These are phyloP conservation scores for Eucriotettix oculatus DNA, from an alignment of 2,888 invertebrate species.

Conservation along the genomic window DNA sequence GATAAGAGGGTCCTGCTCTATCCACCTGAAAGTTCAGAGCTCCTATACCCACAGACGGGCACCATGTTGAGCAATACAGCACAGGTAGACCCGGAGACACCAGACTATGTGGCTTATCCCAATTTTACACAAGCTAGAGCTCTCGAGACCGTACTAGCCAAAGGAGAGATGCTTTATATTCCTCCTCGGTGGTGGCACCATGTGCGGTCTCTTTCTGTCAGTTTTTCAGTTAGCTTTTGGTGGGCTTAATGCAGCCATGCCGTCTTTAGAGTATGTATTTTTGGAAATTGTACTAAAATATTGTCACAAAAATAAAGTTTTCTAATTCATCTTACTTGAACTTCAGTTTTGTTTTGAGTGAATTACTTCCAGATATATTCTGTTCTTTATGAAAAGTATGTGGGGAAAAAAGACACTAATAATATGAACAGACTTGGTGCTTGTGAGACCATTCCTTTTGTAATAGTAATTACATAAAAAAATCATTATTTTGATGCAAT, in stretches of 20 bases:
- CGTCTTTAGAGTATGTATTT: too few species aligned
- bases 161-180: constrained; percentile 85
- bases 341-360: too few species aligned
- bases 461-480: too few species aligned
- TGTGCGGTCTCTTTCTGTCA: constrained; percentile 69
- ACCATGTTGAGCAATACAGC: constrained; percentile 77
- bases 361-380: too few species aligned
- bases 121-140: constrained; percentile 43
- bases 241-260: constrained; percentile 43
- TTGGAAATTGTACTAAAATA: too few species aligned
- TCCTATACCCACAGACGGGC: constrained; percentile 65
- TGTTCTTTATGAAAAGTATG: too few species aligned
- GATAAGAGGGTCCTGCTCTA: constrained; percentile 77
- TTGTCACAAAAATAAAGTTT: too few species aligned
- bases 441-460: too few species aligned
- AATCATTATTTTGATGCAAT: too few species aligned
- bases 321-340: too few species aligned
- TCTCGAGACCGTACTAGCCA: constrained; percentile 50
- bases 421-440: too few species aligned
- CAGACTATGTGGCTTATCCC: constrained; percentile 58
- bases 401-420: too few species aligned
- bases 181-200: constrained; percentile 97
- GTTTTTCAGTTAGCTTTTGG: constrained; percentile 98
- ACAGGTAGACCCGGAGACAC: constrained; percentile 67
- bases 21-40: constrained; percentile 47